phyloP scores from a whole-genome alignment of 1,140 invertebrate species.

The Heliconius himera region DNA sequence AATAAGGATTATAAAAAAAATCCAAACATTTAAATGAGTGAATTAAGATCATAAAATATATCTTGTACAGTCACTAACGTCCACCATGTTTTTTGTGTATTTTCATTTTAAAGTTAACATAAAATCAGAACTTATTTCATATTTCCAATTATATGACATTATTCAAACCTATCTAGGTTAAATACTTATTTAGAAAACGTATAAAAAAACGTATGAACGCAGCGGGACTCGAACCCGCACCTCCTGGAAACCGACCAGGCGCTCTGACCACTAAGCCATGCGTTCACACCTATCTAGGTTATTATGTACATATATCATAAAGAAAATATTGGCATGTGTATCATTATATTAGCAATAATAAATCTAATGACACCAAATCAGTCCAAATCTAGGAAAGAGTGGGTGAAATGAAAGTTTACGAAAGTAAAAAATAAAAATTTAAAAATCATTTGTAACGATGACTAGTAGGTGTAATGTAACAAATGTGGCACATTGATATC shows the following conservation, averaged over 20 bases:
- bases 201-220: too few species aligned
- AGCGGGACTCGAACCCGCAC: too few species aligned
- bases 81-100: too few species aligned
- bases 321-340: background rate
- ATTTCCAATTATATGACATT: background rate
- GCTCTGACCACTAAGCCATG: too few species aligned
- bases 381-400: slow-evolving; percentile 45
- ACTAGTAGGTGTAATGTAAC: slow-evolving; percentile 44
- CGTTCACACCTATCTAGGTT: background rate
- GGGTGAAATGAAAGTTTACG: slow-evolving; percentile 47
- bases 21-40: too few species aligned
- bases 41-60: too few species aligned
- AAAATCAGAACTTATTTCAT: background rate
- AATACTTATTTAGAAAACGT: too few species aligned
- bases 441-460: slow-evolving; percentile 55
- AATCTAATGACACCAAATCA: slow-evolving; percentile 29
- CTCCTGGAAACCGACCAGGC: too few species aligned
- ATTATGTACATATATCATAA: background rate
- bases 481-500: slow-evolving; percentile 39
- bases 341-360: slow-evolving; percentile 1
- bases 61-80: too few species aligned
- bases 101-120: too few species aligned
- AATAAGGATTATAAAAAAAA: too few species aligned
- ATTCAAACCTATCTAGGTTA: background rate
- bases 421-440: slow-evolving; percentile 39